Evolutionary conservation across 2,797 vertebrate species (phyloP), one percentile per base, ranked within the genome.

Genomic region (Mormyrus hasselquistii): DNA sequence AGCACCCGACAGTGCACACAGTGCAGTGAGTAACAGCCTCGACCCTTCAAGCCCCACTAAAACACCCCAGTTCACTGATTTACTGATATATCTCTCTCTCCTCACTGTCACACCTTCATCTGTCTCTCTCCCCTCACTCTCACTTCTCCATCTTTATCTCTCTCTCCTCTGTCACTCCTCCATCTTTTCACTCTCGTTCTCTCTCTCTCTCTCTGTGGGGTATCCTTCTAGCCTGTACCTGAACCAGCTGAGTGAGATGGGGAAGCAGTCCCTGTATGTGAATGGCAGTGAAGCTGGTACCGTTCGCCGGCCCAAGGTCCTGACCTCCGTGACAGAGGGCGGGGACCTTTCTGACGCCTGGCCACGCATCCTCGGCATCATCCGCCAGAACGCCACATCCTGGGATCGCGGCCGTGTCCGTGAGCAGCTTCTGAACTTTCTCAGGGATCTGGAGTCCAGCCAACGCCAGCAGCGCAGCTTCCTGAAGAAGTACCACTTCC

Each of bases 251-350:
- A 99, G 96, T 0, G 95, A 98, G 12, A 95, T 94, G 0, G 98
- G 97, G 79, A 98, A 97, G 91, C 95, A 94, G 92, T 96, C 94
- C 0, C 94, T 99, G 4, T 93, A 97, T 6, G 94, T 93, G 2
- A 94, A 95, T 10, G 95, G 95, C 0, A 91, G 94, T 90, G 93
- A 95, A 19, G 92, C 87, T 89, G 90, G 90, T 7, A 91, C 92
- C 6, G 57, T 73, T 4, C 90, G 92, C 16, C 92, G 93, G 0
- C 96, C 98, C 87, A 95, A 93, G 55, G 97, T 97, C 0, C 95
- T 99, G 92, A 97, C 97, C 0, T 98, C 98, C 0, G 96, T 99
- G 91, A 99, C 97, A 0, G 97, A 98, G 25, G 98, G 98, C 76
- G 92, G 96, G 0, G 96, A 98, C 0, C 91, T 98, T 90, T 99